These are phyloP conservation scores for Callopanchax toddi DNA, from an alignment of 2,113 vertebrate genomes.

Conservation along the genomic window DNA sequence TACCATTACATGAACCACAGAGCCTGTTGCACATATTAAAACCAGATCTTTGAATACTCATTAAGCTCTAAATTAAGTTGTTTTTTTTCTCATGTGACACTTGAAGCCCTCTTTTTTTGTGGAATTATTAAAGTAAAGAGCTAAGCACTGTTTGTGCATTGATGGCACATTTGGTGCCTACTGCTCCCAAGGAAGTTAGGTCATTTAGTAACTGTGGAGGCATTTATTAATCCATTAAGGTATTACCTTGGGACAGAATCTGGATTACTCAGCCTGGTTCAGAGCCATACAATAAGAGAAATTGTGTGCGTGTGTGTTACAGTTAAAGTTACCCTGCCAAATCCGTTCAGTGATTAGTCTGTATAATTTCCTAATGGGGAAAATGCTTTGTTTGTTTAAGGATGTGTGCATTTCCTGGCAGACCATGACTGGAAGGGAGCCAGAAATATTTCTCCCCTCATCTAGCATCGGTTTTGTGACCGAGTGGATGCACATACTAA, in stretches of 20 bases:
- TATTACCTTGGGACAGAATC: conserved; percentile 42
- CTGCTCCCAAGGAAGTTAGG: conserved; percentile 49
- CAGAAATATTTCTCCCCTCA: conserved; percentile 48
- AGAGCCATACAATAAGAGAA: conserved; percentile 32
- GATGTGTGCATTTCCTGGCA: conserved; percentile 61
- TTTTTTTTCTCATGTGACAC: conserved; percentile 46
- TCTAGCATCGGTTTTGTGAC: conserved; percentile 51
- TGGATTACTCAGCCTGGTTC: conserved; percentile 43
- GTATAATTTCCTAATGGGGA: conserved; percentile 35
- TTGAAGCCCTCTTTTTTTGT: conserved; percentile 1
- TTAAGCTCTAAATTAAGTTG: neutral
- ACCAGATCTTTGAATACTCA: no score
- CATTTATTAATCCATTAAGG: conserved; percentile 70
- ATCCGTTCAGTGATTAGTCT: conserved; percentile 46
- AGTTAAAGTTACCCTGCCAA: conserved; percentile 32
- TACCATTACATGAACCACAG: no score
- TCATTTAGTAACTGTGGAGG: conserved; percentile 54
- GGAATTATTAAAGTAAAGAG: conserved; percentile 36
- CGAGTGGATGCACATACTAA: conserved; percentile 27
- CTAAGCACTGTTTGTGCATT: conserved; percentile 36
- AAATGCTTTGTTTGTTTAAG: conserved; percentile 54
- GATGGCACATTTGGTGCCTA: conserved; percentile 43
- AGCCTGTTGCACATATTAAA: no score
- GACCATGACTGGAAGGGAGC: conserved; percentile 48
- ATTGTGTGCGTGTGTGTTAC: conserved; percentile 26